phyloP scores from a whole-genome alignment of 2,797 vertebrate species.

The Nyctalus aviator region DNA sequence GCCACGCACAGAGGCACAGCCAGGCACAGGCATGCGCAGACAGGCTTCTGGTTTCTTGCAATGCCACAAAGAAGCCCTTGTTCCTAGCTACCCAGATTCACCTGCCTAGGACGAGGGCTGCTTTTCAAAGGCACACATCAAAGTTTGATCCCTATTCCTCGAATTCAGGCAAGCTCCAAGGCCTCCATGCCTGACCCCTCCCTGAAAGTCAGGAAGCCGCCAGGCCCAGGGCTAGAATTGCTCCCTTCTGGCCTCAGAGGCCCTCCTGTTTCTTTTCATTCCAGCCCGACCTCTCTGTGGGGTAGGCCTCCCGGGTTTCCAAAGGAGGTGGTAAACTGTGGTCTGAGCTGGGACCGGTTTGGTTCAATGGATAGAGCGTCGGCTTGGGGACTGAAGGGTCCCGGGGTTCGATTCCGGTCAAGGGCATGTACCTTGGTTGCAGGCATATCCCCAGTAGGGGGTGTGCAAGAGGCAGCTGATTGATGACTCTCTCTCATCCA shows the following conservation, averaged over 20 bases:
- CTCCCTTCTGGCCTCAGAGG: conserved; percentile 68
- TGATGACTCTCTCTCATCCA: too few species aligned
- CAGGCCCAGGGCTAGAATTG: conserved; percentile 64
- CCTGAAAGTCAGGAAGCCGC: conserved; percentile 67
- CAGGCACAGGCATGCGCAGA: neutral
- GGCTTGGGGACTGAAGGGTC: too few species aligned
- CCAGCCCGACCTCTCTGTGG: conserved; percentile 65
- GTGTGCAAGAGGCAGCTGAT: too few species aligned
- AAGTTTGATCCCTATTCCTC: conserved; percentile 68
- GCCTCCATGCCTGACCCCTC: conserved; percentile 57
- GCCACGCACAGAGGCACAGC: neutral
- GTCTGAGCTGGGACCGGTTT: neutral
- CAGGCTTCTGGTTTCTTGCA: conserved; percentile 44
- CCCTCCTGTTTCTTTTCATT: conserved; percentile 77
- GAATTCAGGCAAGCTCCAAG: conserved; percentile 53
- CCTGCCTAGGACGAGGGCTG: conserved; percentile 64
- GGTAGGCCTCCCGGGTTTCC: conserved; percentile 69
- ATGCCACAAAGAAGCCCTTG: conserved; percentile 60
- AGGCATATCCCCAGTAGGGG: too few species aligned
- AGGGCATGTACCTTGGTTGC: too few species aligned
- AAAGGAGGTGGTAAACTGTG: conserved; percentile 63
- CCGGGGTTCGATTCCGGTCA: too few species aligned
- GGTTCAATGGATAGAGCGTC: too few species aligned
- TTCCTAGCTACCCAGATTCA: conserved; percentile 66
- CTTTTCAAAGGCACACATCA: conserved; percentile 72